phyloP scores from a whole-genome alignment of 1,140 invertebrate species.

The Macrosteles quadrilineatus region DNA sequence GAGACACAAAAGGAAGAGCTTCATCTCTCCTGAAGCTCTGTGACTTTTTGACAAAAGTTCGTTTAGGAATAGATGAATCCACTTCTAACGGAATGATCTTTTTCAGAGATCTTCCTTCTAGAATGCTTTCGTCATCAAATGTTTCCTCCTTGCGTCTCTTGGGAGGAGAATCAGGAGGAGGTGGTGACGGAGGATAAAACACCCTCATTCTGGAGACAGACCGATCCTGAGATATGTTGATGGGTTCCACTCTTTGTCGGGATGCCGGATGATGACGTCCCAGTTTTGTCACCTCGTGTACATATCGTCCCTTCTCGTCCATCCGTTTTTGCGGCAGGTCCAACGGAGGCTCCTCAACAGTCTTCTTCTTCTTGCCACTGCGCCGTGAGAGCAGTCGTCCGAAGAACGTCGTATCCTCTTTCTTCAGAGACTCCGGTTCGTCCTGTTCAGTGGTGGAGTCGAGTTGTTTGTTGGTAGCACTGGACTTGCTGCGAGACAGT shows the following conservation, averaged over 20 bases:
- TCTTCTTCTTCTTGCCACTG: slow-evolving; percentile 61
- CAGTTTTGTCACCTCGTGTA: slow-evolving; percentile 47
- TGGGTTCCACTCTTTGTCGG: slow-evolving; percentile 56
- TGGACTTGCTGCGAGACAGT: slow-evolving; percentile 48
- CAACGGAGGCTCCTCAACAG: slow-evolving; percentile 22
- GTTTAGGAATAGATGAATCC: slow-evolving; percentile 24
- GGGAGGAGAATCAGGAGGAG: neutral
- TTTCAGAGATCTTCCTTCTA: neutral
- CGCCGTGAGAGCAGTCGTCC: slow-evolving; percentile 62
- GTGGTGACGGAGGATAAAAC: slow-evolving; percentile 31
- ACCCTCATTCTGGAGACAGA: slow-evolving; percentile 30
- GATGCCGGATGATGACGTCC: slow-evolving; percentile 33
- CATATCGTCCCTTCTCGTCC: slow-evolving; percentile 55
- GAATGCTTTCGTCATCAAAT: slow-evolving; percentile 1
- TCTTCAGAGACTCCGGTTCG: slow-evolving; percentile 48
- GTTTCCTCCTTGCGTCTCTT: neutral
- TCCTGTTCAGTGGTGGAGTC: slow-evolving; percentile 52
- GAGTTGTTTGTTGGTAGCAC: slow-evolving; percentile 46
- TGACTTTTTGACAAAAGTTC: slow-evolving; percentile 35
- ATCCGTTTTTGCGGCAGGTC: slow-evolving; percentile 52
- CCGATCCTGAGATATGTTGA: slow-evolving; percentile 52
- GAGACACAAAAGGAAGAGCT: slow-evolving; percentile 25
- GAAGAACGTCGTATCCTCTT: slow-evolving; percentile 64
- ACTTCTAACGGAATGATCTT: slow-evolving; percentile 21
- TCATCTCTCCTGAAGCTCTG: slow-evolving; percentile 32